Base-by-base conservation (phyloP, 2,113 vertebrate species). In the Piaya cayana region DNA sequence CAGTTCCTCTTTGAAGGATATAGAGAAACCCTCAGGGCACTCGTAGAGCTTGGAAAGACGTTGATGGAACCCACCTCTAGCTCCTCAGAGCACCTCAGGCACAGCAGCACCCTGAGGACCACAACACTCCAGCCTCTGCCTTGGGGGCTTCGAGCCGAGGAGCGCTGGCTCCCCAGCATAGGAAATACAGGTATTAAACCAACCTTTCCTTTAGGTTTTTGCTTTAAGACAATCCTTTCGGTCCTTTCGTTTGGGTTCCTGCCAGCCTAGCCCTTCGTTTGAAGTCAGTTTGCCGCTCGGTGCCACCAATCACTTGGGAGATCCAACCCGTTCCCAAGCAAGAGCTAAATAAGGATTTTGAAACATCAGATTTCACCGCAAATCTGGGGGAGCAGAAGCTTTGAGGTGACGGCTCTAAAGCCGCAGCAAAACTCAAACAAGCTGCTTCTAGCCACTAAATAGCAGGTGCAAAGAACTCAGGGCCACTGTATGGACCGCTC, bases 271-370 rank as follows among this genome's bases (percentile, higher is more conserved):
- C 47, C 52, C 64, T 76, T 53, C 32, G 20, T 55, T 43, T 89
- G 84, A 93, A 86, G 49, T 91, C 89, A 91, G 74, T 92, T 89
- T 93, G 83, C 78, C 0, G 7, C 68, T 55, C 68, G 9, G 36
- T 34, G 45, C 72, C 3, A 36, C 32, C 60, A 77, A 60, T 16
- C 22, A 79, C 49, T 32, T 30, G 36, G 53, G 67, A 82, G 43
- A 60, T 64, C 52, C 65, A 81, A 84, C 69, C 77, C 56, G 29
- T 67, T 89, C 86, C 81, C 42, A 49, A 92, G 65, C 71, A 91
- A 53, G 84, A 87, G 78, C 78, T 72, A 64, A 88, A 72, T 30
- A 76, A 92, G 72, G 89, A 92, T 80, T 88, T 72, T 82, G 75
- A 95, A 95, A 91, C 70, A 82, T 65, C 86, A 50, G 53, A 82